Conservation (phyloP, 2,888 invertebrate genomes). For the Sycophila texana region DNA sequence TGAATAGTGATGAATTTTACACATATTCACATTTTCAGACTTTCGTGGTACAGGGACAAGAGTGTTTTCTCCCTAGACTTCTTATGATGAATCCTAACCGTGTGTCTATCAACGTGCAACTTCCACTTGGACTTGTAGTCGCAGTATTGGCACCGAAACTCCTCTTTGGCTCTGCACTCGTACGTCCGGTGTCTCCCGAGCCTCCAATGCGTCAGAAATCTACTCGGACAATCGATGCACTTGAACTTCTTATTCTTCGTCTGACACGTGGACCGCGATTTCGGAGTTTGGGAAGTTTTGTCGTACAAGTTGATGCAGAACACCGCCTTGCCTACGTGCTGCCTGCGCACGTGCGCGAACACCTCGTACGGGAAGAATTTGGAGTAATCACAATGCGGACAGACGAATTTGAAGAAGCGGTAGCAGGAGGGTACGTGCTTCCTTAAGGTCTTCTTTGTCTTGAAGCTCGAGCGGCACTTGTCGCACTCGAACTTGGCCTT, state of each 20-base stretch:
- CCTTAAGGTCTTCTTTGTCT: not conserved
- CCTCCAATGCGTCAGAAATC: not conserved
- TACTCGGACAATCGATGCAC: conserved; percentile 7
- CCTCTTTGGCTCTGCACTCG: conserved; percentile 11
- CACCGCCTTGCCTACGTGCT: not conserved
- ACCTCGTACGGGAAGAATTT: conserved; percentile 67
- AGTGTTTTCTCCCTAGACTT: not conserved
- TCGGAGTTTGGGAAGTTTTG: not conserved
- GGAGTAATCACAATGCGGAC: conserved; percentile 67
- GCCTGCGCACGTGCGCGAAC: conserved; percentile 62
- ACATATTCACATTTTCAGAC: too few species aligned
- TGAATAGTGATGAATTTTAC: too few species aligned
- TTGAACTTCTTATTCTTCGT: conserved; percentile 14
- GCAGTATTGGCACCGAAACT: not conserved
- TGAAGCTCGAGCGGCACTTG: conserved; percentile 6
- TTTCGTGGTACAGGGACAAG: too few species aligned
- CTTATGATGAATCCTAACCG: not conserved
- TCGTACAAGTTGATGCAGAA: not conserved
- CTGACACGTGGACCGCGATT: not conserved
- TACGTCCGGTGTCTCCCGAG: not conserved
- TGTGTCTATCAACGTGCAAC: not conserved
- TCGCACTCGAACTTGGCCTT: not conserved
- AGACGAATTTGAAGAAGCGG: conserved; percentile 61
- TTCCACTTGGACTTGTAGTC: not conserved
- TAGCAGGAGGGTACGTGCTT: not conserved